Conservation (phyloP, 2,888 invertebrate species). For the Stenolophus ochropezus region DNA sequence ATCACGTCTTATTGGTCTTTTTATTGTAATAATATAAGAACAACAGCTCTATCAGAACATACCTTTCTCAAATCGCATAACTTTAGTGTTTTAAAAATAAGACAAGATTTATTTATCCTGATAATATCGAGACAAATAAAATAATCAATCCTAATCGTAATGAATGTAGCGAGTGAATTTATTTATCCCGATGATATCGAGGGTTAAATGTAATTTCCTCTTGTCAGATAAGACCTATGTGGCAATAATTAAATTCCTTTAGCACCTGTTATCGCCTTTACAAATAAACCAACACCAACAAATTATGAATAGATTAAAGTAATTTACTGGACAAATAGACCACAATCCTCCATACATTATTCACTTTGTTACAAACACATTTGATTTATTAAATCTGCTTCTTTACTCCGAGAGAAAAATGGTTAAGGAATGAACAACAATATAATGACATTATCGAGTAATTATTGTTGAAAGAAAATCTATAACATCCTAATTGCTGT, state of each 20-base stretch:
- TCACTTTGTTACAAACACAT: background rate
- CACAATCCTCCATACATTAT: background rate
- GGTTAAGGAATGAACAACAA: no score
- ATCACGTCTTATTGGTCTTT: background rate
- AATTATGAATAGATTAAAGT: background rate
- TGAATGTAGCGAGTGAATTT: background rate
- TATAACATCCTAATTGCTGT: constrained; percentile 20
- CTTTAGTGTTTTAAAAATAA: background rate
- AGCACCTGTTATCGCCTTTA: constrained; percentile 14
- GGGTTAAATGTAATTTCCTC: constrained; percentile 35
- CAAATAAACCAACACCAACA: background rate
- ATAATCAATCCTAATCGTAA: background rate
- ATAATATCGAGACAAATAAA: background rate
- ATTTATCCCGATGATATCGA: constrained; percentile 18
- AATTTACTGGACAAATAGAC: background rate
- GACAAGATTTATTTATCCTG: background rate
- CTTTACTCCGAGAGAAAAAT: background rate
- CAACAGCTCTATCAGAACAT: background rate
- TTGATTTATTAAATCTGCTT: background rate
- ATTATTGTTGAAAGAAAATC: no score
- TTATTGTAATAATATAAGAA: background rate
- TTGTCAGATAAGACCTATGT: constrained; percentile 10
- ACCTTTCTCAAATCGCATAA: background rate
- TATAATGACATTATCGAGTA: no score
- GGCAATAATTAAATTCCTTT: constrained; percentile 21